Evolutionary conservation across 2,113 vertebrate genomes (phyloP).

Genomic region (Genyomyrus donnyi): DNA sequence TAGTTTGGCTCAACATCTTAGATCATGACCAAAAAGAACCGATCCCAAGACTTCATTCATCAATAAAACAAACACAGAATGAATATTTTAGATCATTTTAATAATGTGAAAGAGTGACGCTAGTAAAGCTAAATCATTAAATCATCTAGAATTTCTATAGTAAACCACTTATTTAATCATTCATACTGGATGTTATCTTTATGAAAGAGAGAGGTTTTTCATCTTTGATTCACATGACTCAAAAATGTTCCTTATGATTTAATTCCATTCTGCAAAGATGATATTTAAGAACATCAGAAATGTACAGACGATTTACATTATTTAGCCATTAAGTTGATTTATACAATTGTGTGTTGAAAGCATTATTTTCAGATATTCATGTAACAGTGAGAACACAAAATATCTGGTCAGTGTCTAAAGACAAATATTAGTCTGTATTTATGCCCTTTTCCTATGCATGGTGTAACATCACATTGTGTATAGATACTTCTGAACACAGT

Average conservation of each 20-base stretch:
- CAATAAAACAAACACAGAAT: not conserved
- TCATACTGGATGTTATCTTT: not conserved
- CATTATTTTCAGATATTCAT: not conserved
- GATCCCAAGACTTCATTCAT: not conserved
- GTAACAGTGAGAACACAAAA: not conserved
- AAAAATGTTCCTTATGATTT: not conserved
- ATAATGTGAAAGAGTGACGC: not conserved
- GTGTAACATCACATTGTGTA: not conserved
- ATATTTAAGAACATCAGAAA: not conserved
- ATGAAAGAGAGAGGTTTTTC: not conserved
- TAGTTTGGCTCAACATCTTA: not conserved
- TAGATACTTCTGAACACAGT: not conserved
- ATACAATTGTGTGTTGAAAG: not conserved
- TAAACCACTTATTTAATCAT: not conserved
- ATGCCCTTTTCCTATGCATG: not conserved
- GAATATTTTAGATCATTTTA: not conserved
- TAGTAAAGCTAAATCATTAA: not conserved
- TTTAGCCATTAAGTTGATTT: not conserved
- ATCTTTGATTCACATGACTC: not conserved
- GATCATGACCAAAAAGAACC: not conserved
- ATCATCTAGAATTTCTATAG: not conserved
- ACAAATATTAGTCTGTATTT: not conserved
- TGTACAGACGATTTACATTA: not conserved
- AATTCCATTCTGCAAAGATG: not conserved
- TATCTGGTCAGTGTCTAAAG: not conserved